Evolutionary conservation across 2,888 invertebrate genomes (phyloP).

Genomic region (Parthenolecanium corni): DNA sequence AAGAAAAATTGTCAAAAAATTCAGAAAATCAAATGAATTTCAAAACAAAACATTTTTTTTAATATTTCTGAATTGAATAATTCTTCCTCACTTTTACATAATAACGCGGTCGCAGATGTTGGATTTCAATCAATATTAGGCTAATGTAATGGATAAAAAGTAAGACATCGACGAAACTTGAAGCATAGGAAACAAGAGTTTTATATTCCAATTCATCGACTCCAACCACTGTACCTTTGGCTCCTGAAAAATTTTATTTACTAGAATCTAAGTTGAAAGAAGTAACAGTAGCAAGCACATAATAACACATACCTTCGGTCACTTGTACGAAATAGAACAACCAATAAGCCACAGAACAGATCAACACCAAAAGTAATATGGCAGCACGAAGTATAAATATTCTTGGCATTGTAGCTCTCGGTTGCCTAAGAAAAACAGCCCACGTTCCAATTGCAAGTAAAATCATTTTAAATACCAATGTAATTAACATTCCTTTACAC

Average conservation of each 20-base stretch:
- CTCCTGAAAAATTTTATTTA: slow-evolving; percentile 45
- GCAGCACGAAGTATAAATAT: slow-evolving; percentile 83
- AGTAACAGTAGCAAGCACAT: not conserved
- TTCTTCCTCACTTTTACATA: slow-evolving; percentile 46
- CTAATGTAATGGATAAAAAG: slow-evolving; percentile 90
- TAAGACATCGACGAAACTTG: slow-evolving; percentile 83
- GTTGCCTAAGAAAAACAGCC: slow-evolving; percentile 78
- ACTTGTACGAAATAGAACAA: slow-evolving; percentile 88
- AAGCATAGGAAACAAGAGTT: slow-evolving; percentile 81
- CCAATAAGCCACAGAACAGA: slow-evolving; percentile 95
- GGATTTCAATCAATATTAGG: slow-evolving; percentile 81
- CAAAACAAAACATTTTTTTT: slow-evolving; percentile 1
- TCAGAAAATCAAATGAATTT: no score
- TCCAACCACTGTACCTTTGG: slow-evolving; percentile 64
- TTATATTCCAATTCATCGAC: slow-evolving; percentile 69
- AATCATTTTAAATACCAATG: slow-evolving; percentile 80
- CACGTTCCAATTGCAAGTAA: slow-evolving; percentile 80
- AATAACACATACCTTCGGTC: slow-evolving; percentile 35
- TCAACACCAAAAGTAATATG: slow-evolving; percentile 73
- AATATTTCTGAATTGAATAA: no score
- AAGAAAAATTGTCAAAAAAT: no score
- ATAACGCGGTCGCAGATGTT: slow-evolving; percentile 81
- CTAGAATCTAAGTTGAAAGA: no score
- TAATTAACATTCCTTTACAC: slow-evolving; percentile 85
- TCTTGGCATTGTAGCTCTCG: slow-evolving; percentile 78